Percentiles rank a stretch among this genome's conserved stretches.
Conservation (phyloP, 2,888 invertebrate species). For the Xylophagus ater region DNA sequence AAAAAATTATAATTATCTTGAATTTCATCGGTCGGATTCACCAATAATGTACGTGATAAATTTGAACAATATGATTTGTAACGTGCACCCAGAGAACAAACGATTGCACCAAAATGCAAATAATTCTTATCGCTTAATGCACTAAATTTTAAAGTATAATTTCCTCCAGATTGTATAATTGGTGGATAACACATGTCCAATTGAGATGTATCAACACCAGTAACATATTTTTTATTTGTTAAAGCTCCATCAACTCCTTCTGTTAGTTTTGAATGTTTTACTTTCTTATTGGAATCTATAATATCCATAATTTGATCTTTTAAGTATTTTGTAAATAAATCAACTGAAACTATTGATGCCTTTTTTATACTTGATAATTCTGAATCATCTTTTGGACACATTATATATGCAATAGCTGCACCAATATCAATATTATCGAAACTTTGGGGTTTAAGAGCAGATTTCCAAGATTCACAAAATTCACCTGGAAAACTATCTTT, state of each 20-base stretch:
- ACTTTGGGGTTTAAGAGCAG: constrained; percentile 59
- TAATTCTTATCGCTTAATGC: constrained; percentile 87
- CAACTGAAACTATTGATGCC: constrained; percentile 84
- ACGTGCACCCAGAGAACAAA: constrained; percentile 86
- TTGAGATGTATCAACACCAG: constrained; percentile 76
- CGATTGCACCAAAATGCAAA: constrained; percentile 91
- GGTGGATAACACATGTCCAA: constrained; percentile 98
- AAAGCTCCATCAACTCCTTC: constrained; percentile 90
- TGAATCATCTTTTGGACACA: constrained; percentile 89
- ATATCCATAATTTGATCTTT: constrained; percentile 98
- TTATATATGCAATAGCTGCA: constrained; percentile 69
- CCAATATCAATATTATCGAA: constrained; percentile 84
- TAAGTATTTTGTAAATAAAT: constrained; percentile 91
- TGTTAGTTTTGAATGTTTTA: constrained; percentile 88
- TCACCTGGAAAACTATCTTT: constrained; percentile 92
- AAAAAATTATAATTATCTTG: constrained; percentile 89
- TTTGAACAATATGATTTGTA: constrained; percentile 98
- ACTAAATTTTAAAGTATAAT: constrained; percentile 94
- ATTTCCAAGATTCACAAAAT: constrained; percentile 86
- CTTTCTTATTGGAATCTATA: constrained; percentile 96
- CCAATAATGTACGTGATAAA: constrained; percentile 88
- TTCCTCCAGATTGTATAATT: constrained; percentile 98
- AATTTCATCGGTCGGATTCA: constrained; percentile 73
- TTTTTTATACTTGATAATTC: constrained; percentile 85
- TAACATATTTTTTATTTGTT: constrained; percentile 91